These are phyloP conservation scores for Pangasius djambal DNA, from an alignment of 2,797 vertebrate species.

Conservation along the genomic window DNA sequence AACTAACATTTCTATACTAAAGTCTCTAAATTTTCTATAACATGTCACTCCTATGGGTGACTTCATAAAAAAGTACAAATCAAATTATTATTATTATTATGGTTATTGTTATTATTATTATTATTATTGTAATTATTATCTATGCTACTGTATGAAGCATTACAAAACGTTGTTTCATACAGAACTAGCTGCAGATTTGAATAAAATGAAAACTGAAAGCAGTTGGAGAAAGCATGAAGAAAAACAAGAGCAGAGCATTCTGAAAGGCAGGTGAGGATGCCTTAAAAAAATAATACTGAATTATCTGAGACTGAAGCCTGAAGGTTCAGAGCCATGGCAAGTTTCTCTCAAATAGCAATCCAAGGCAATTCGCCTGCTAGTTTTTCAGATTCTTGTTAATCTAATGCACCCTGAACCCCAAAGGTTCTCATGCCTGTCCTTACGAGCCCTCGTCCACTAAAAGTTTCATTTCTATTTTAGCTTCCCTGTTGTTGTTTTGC, in stretches of 20 bases:
- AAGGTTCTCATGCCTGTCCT: background rate
- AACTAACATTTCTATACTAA: background rate
- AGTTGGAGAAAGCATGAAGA: slow-evolving; percentile 20
- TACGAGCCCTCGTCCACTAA: background rate
- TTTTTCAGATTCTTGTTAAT: background rate
- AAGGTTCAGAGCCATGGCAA: background rate
- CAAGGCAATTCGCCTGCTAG: background rate
- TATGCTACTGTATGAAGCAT: background rate
- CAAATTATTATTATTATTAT: background rate
- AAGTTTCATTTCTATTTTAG: background rate
- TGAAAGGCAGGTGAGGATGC: background rate
- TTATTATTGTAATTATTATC: slow-evolving; percentile 26
- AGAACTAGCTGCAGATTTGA: slow-evolving; percentile 64
- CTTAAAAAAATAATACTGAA: background rate
- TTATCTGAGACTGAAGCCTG: background rate
- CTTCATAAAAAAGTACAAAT: slow-evolving; percentile 15
- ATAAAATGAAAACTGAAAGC: slow-evolving; percentile 31
- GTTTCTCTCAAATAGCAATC: background rate
- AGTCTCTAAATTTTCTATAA: background rate
- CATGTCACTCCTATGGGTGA: background rate
- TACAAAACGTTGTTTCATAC: slow-evolving; percentile 57
- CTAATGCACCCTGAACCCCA: background rate
- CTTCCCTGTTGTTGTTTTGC: background rate
- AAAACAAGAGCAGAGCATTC: slow-evolving; percentile 28
- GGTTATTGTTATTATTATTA: slow-evolving; percentile 39